Conservation (phyloP, 2,113 vertebrate genomes). For the Nycticorax nycticorax region DNA sequence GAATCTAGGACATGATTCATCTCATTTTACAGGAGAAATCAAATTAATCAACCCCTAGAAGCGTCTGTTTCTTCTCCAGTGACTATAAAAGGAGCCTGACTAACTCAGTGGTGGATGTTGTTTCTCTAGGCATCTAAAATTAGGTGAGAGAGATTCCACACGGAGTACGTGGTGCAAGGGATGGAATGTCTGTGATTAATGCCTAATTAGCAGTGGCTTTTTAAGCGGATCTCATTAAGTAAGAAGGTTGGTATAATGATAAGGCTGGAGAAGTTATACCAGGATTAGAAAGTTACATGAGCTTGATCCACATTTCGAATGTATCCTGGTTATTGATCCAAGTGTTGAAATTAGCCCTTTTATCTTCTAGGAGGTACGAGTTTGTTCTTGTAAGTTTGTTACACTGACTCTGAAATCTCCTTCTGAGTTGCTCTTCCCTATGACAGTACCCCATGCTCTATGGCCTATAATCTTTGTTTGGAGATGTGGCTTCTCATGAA, state of each 20-base stretch:
- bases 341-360: neutral
- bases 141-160: conserved; percentile 52
- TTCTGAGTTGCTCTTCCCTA: neutral
- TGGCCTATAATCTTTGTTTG: neutral
- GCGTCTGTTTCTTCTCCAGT: neutral
- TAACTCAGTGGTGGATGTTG: conserved; percentile 13
- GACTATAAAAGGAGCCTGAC: conserved; percentile 64
- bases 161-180: neutral
- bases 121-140: conserved; percentile 65
- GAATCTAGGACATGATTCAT: conserved; percentile 37
- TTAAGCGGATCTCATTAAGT: neutral
- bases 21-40: neutral
- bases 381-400: neutral
- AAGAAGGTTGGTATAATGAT: neutral
- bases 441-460: neutral
- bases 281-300: neutral
- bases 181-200: conserved; percentile 31
- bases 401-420: neutral
- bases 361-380: neutral
- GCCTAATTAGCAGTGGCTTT: conserved; percentile 20
- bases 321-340: neutral
- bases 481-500: neutral
- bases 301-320: neutral
- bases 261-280: neutral
- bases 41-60: conserved; percentile 44